Conservation (phyloP, 2,797 vertebrate genomes). For the Phaenicophaeus curvirostris region DNA sequence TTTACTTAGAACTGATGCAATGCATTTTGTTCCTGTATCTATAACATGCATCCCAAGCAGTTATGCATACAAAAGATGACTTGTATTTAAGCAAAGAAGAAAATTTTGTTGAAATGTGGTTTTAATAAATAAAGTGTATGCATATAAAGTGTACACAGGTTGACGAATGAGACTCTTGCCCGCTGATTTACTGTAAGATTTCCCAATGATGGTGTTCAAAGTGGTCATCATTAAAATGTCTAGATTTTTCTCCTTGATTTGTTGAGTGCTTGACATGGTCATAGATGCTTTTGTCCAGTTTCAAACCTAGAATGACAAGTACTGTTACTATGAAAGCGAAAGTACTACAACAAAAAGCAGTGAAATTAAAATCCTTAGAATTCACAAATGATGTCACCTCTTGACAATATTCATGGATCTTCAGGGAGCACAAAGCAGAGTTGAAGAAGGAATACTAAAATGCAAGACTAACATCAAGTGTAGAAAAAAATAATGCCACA, state of each 20-base stretch:
- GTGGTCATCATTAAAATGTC: neutral
- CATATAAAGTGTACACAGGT: neutral
- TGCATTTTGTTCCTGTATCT: neutral
- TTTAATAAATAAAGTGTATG: neutral
- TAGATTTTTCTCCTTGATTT: neutral
- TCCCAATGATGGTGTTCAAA: neutral
- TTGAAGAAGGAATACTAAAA: neutral
- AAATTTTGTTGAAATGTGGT: neutral
- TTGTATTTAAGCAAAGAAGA: neutral
- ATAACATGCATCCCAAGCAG: neutral
- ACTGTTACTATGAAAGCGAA: neutral
- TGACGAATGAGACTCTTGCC: neutral
- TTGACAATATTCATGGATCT: neutral
- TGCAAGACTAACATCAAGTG: neutral
- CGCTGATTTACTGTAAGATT: neutral
- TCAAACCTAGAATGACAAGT: neutral
- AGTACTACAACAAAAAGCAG: neutral
- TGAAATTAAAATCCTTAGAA: neutral
- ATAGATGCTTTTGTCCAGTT: neutral
- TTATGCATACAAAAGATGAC: neutral
- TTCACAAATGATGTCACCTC: neutral
- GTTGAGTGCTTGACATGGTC: neutral
- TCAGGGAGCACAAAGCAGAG: neutral
- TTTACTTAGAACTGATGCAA: neutral
- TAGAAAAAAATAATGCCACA: neutral